phyloP scores from a whole-genome alignment of 2,888 invertebrate species.

The Xestia ashworthii region DNA sequence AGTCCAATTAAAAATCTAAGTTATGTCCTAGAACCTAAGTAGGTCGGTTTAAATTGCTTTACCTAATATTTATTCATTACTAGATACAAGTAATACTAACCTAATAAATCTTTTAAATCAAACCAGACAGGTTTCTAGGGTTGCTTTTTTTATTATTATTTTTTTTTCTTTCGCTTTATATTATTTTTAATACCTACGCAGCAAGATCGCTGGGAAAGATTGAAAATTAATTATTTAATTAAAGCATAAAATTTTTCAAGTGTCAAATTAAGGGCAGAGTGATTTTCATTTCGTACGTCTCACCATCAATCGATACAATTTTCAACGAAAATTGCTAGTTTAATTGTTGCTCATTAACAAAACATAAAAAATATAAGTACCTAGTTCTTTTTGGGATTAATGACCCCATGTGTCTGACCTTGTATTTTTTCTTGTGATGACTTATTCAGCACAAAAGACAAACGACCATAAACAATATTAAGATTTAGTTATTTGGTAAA shows the following conservation, averaged over 20 bases:
- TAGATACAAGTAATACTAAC: no score
- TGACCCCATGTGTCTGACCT: neutral
- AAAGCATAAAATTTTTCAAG: neutral
- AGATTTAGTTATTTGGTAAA: neutral
- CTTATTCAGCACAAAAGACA: neutral
- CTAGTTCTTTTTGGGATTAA: neutral
- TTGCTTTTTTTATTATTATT: no score
- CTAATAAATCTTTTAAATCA: no score
- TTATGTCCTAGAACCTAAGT: neutral
- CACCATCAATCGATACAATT: neutral
- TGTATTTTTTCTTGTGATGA: neutral
- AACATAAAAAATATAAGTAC: neutral
- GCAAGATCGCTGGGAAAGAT: neutral
- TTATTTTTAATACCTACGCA: neutral
- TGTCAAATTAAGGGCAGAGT: neutral
- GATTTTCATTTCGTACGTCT: neutral
- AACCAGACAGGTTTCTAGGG: no score
- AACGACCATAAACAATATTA: neutral
- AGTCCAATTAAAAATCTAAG: neutral
- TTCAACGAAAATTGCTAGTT: neutral
- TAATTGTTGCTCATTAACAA: neutral
- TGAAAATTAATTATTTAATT: neutral
- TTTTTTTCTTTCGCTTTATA: no score
- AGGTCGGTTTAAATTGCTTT: no score
- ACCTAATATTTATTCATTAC: no score